These are phyloP conservation scores for Andrena chrysosceles DNA, from an alignment of 2,888 invertebrate genomes.

Conservation along the genomic window DNA sequence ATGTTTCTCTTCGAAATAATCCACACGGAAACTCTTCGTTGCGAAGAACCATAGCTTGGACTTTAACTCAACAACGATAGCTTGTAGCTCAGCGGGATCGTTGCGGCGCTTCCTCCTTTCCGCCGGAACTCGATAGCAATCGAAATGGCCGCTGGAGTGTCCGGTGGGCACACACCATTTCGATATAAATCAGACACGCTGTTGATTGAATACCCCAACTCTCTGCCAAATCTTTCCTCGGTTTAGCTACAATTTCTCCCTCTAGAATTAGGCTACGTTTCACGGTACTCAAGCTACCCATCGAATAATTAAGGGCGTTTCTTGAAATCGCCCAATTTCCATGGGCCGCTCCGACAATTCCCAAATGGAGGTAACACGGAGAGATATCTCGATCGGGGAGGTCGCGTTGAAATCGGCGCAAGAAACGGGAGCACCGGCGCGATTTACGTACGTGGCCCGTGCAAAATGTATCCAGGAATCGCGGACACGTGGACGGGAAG, in stretches of 20 bases:
- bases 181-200: constrained; percentile 58
- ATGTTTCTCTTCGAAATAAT: background rate
- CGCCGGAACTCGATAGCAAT: constrained; percentile 83
- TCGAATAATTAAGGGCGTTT: too few species aligned
- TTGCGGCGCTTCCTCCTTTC: constrained; percentile 79
- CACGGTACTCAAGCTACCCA: too few species aligned
- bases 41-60: background rate
- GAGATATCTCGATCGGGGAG: background rate
- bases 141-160: constrained; percentile 71
- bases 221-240: background rate
- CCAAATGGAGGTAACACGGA: background rate
- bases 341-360: too few species aligned
- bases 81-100: constrained; percentile 58
- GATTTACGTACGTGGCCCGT: constrained; percentile 21
- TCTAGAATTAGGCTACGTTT: background rate
- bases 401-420: background rate
- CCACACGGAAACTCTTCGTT: background rate
- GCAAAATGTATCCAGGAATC: constrained; percentile 37
- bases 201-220: constrained; percentile 12
- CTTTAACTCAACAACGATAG: constrained; percentile 49
- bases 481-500: constrained; percentile 58
- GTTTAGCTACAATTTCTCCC: background rate
- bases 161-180: constrained; percentile 56
- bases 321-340: too few species aligned
- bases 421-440: background rate